phyloP scores from a whole-genome alignment of 1,140 invertebrate genomes.

The Trichoplusia ni region DNA sequence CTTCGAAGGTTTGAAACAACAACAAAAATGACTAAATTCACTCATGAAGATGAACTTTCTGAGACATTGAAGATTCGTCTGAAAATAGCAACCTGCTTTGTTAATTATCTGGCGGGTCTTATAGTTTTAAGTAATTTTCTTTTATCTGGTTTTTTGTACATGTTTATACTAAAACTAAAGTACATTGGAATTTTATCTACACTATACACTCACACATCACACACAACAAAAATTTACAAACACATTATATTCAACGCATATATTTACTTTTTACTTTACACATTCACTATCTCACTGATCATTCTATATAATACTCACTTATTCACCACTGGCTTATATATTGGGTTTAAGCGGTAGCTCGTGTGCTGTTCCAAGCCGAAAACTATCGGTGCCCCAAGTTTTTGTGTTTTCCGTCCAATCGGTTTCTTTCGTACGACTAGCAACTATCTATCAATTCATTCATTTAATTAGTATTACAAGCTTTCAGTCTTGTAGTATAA shows the following conservation, averaged over 20 bases:
- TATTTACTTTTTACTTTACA: neutral
- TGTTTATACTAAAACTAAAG: neutral
- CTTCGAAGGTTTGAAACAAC: neutral
- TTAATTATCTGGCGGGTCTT: too few species aligned
- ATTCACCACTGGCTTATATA: neutral
- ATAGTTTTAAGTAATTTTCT: neutral
- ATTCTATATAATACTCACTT: neutral
- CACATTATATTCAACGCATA: neutral
- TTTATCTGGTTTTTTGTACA: neutral
- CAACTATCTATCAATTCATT: neutral
- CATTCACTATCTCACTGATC: neutral
- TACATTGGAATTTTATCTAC: neutral
- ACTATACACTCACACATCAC: neutral
- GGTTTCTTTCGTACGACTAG: neutral
- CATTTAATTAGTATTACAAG: neutral
- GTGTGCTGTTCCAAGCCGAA: neutral
- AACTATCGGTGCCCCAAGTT: neutral
- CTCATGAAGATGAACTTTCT: neutral
- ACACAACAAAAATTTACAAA: neutral
- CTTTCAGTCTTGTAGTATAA: neutral
- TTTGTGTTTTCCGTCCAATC: neutral
- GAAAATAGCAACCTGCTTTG: neutral
- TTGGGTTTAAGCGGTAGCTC: neutral
- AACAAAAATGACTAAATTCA: neutral
- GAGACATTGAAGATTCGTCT: neutral